phyloP scores from a whole-genome alignment of 2,113 vertebrate species.

The Lepus americanus region DNA sequence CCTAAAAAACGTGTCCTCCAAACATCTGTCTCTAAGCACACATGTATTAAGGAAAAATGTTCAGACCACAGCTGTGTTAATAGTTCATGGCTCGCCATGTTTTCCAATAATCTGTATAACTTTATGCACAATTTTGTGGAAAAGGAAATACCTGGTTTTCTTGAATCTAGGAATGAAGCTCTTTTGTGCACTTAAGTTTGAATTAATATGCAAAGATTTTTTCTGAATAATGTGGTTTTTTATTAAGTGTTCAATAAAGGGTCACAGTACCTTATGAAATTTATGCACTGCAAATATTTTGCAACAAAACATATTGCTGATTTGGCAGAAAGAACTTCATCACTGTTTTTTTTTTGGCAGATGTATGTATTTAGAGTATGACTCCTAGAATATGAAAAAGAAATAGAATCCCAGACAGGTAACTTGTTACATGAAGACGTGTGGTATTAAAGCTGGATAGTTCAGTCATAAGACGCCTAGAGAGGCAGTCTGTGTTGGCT shows the following conservation, averaged over 20 bases:
- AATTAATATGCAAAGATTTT: slow-evolving; percentile 44
- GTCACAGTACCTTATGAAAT: slow-evolving; percentile 35
- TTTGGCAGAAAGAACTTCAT: slow-evolving; percentile 28
- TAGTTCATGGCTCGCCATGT: slow-evolving; percentile 33
- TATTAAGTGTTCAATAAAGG: slow-evolving; percentile 62
- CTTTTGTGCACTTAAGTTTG: slow-evolving; percentile 52
- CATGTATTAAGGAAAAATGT: slow-evolving; percentile 39
- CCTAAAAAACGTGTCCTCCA: slow-evolving; percentile 58
- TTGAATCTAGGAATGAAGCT: slow-evolving; percentile 50
- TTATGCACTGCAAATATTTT: slow-evolving; percentile 48
- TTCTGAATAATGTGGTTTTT: slow-evolving; percentile 27
- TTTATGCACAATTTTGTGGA: neutral
- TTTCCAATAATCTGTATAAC: slow-evolving; percentile 43
- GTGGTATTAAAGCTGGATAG: neutral
- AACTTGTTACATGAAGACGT: neutral
- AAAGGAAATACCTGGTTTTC: slow-evolving; percentile 10
- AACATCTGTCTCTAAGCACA: slow-evolving; percentile 65
- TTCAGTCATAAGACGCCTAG: neutral
- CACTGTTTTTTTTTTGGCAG: neutral
- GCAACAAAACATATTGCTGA: slow-evolving; percentile 25
- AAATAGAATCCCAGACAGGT: neutral
- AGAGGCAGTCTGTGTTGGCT: neutral
- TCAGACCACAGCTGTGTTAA: slow-evolving; percentile 48
- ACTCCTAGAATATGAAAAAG: neutral
- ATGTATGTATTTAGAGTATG: neutral